Evolutionary conservation across 2,888 invertebrate species (phyloP).

Genomic region (Campaea margaritaria): DNA sequence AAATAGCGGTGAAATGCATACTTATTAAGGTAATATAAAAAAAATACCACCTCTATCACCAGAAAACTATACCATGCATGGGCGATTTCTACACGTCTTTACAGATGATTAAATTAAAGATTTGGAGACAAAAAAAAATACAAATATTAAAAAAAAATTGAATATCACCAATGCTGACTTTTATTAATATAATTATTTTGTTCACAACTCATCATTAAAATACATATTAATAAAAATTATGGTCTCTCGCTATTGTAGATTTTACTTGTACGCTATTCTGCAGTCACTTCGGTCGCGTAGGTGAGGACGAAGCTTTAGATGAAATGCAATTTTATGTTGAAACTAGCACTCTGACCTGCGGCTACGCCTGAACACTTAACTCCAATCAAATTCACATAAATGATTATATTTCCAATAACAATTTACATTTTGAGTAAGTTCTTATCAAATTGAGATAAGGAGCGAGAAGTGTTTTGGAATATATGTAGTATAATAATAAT

Average conservation of each 20-base stretch:
- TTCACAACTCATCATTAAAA: too few species aligned
- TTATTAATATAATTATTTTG: too few species aligned
- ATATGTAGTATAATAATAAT: background rate
- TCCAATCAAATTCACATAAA: slow-evolving; percentile 40
- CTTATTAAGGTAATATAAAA: too few species aligned
- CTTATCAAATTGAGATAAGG: slow-evolving; percentile 28
- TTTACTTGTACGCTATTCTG: background rate
- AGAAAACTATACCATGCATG: too few species aligned
- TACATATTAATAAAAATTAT: too few species aligned
- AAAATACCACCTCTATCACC: too few species aligned
- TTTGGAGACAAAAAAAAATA: too few species aligned
- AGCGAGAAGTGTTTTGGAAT: slow-evolving; percentile 19
- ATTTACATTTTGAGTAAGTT: slow-evolving; percentile 38
- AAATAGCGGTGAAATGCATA: too few species aligned
- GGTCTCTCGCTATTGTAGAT: background rate
- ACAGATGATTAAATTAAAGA: too few species aligned
- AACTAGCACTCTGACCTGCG: slow-evolving; percentile 60
- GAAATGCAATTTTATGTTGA: slow-evolving; percentile 71
- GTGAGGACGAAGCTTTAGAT: slow-evolving; percentile 45
- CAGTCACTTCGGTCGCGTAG: background rate
- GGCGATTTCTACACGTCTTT: too few species aligned
- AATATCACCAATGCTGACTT: too few species aligned
- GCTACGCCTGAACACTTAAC: slow-evolving; percentile 53
- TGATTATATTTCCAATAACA: slow-evolving; percentile 35
- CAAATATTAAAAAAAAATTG: too few species aligned